Conservation (phyloP, 2,113 vertebrate genomes). For the Cyphomyrus discorhynchus region DNA sequence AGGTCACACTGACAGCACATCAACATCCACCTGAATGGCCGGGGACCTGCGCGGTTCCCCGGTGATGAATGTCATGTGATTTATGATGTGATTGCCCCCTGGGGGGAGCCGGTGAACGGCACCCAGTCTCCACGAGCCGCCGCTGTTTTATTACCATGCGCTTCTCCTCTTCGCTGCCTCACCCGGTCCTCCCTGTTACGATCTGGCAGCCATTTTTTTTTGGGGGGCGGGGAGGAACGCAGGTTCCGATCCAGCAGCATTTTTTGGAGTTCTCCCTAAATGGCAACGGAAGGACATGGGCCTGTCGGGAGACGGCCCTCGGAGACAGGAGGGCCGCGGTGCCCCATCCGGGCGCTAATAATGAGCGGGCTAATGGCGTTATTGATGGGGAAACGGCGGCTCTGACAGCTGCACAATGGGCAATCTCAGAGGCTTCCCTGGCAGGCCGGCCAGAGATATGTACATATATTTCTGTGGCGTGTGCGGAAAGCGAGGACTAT, state of each 20-base stretch:
- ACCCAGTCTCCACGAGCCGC: constrained; percentile 40
- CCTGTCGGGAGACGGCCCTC: background rate
- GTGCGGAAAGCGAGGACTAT: constrained; percentile 37
- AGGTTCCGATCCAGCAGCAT: background rate
- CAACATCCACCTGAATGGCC: constrained; percentile 56
- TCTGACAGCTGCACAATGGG: constrained; percentile 50
- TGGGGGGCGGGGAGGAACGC: background rate
- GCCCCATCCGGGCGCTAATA: constrained; percentile 38
- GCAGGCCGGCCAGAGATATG: constrained; percentile 16
- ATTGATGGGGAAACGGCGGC: constrained; percentile 52
- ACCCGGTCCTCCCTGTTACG: constrained; percentile 21
- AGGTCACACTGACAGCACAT: constrained; percentile 61
- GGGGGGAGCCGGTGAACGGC: constrained; percentile 34
- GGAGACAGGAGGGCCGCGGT: background rate
- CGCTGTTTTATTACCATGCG: constrained; percentile 8
- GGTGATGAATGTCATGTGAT: constrained; percentile 71
- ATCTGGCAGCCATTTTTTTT: constrained; percentile 26
- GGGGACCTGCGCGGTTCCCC: constrained; percentile 55
- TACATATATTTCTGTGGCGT: background rate
- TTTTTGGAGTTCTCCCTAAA: background rate
- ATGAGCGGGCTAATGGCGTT: constrained; percentile 46
- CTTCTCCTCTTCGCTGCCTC: constrained; percentile 4
- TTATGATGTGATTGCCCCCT: constrained; percentile 64
- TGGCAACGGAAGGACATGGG: background rate
- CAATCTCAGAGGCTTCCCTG: constrained; percentile 48